Evolutionary conservation across 2,888 invertebrate genomes (phyloP).

Genomic region (Amphipoea oculea): DNA sequence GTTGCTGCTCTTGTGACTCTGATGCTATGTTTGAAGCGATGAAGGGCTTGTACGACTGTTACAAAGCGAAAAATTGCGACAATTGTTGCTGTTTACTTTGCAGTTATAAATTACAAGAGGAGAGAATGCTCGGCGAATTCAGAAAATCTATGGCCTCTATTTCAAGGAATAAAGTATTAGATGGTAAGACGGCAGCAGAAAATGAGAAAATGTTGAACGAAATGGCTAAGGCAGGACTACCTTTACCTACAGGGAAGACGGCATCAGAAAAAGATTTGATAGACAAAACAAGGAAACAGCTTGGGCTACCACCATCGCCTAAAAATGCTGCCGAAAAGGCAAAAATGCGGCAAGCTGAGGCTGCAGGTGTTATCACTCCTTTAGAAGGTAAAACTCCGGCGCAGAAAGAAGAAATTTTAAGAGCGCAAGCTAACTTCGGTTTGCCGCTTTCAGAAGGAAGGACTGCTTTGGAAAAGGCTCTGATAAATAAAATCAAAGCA

Average conservation of each 20-base stretch:
- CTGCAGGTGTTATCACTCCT: constrained; percentile 47
- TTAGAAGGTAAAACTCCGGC: constrained; percentile 60
- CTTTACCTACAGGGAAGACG: constrained; percentile 43
- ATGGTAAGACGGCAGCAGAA: constrained; percentile 38
- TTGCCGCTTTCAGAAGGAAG: constrained; percentile 1
- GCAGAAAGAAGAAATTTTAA: constrained; percentile 58
- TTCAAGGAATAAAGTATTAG: constrained; percentile 34
- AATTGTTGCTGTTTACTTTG: constrained; percentile 81
- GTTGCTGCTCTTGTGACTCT: constrained; percentile 73
- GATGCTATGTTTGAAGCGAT: constrained; percentile 85
- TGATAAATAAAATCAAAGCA: constrained; percentile 19
- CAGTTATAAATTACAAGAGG: constrained; percentile 69
- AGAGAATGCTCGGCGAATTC: constrained; percentile 27
- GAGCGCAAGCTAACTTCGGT: background rate
- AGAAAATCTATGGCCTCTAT: constrained; percentile 41
- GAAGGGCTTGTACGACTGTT: constrained; percentile 84
- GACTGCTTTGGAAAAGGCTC: constrained; percentile 46
- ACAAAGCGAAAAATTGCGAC: constrained; percentile 82
- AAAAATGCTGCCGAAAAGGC: constrained; percentile 30
- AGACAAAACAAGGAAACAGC: constrained; percentile 26
- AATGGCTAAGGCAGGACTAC: constrained; percentile 28
- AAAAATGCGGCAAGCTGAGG: constrained; percentile 40
- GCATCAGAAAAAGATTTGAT: constrained; percentile 46
- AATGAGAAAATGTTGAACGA: constrained; percentile 43
- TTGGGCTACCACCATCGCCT: constrained; percentile 50